These are phyloP conservation scores for Odontomachus brunneus DNA, from an alignment of 1,140 invertebrate species.

Conservation along the genomic window DNA sequence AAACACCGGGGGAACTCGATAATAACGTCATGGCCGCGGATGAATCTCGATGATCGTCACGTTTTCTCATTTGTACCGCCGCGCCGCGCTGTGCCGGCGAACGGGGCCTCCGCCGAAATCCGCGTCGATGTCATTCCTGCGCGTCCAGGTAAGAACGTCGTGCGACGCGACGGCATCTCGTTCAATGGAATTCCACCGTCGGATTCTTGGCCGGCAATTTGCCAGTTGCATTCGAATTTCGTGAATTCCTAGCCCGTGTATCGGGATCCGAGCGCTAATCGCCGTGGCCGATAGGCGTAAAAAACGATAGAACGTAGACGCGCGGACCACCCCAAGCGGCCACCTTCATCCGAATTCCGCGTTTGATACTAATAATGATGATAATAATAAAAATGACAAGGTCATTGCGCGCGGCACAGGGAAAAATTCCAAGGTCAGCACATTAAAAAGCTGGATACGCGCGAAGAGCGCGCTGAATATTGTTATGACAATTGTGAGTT, in stretches of 20 bases:
- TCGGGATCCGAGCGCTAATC: slow-evolving; percentile 73
- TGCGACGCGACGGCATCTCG: slow-evolving; percentile 80
- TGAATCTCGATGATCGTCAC: slow-evolving; percentile 46
- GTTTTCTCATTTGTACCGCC: slow-evolving; percentile 32
- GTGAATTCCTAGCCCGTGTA: slow-evolving; percentile 82
- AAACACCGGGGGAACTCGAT: slow-evolving; percentile 9
- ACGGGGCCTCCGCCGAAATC: slow-evolving; percentile 63
- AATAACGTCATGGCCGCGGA: slow-evolving; percentile 34
- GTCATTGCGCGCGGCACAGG: too few relatives aligned
- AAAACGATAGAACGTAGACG: slow-evolving; percentile 76
- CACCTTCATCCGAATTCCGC: slow-evolving; percentile 62
- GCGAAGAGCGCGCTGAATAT: too few relatives aligned
- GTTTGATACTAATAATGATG: neutral
- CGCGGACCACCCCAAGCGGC: slow-evolving; percentile 78
- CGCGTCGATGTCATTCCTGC: slow-evolving; percentile 67
- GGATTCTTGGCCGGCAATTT: slow-evolving; percentile 76
- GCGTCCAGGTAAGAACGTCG: slow-evolving; percentile 77
- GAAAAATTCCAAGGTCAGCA: too few relatives aligned
- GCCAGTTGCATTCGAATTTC: slow-evolving; percentile 83
- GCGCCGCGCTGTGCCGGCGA: neutral
- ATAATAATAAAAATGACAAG: too few relatives aligned
- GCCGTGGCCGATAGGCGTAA: slow-evolving; percentile 74
- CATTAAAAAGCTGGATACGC: too few relatives aligned
- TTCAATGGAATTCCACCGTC: slow-evolving; percentile 81
- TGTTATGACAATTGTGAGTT: too few relatives aligned